Percentiles rank a stretch among this genome's conserved stretches.
Conservation (phyloP, 2,888 invertebrate genomes). For the Cerceris rybyensis region DNA sequence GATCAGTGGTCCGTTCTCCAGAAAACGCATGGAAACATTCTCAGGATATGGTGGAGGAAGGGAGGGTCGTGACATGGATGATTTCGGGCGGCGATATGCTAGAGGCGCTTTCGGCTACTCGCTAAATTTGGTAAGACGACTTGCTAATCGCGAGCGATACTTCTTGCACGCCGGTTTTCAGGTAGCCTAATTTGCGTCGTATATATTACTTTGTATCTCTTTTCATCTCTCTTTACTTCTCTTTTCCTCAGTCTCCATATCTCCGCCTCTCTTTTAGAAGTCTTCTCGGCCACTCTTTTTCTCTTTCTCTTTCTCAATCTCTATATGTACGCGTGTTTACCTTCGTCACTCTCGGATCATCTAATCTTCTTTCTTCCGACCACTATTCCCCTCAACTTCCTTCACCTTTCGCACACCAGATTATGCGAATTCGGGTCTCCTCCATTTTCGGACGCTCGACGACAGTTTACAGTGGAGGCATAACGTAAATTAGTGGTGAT, state of each 20-base stretch:
- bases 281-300: neutral
- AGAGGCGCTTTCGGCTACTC: constrained; percentile 49
- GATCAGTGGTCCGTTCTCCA: constrained; percentile 39
- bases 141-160: constrained; percentile 64
- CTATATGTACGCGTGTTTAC: neutral
- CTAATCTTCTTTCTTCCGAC: neutral
- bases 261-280: neutral
- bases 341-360: too few species aligned
- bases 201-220: constrained; percentile 33
- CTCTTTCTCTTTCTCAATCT: neutral
- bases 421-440: constrained; percentile 39
- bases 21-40: constrained; percentile 47
- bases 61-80: constrained; percentile 57
- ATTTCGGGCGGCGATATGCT: constrained; percentile 52
- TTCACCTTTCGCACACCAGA: constrained; percentile 8
- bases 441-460: constrained; percentile 48
- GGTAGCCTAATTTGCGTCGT: constrained; percentile 67
- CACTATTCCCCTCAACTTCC: neutral
- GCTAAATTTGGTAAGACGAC: constrained; percentile 67
- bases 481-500: constrained; percentile 56
- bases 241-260: neutral
- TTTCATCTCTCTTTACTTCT: neutral
- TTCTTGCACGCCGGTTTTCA: constrained; percentile 58
- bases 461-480: constrained; percentile 48
- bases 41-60: constrained; percentile 34